Evolutionary conservation across 2,888 invertebrate species (phyloP).

Genomic region (Drosophila colorata): DNA sequence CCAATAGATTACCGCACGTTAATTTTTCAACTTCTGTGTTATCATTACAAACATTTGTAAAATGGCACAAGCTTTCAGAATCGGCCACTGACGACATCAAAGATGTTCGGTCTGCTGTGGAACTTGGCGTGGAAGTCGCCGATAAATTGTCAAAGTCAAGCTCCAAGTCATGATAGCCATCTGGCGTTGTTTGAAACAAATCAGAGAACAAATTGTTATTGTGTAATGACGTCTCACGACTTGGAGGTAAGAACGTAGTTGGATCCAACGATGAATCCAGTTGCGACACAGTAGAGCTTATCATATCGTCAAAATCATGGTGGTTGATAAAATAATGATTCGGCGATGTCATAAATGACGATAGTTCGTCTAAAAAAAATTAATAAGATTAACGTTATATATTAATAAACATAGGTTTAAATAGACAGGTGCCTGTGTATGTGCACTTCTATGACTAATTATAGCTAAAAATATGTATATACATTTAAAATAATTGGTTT

Average conservation of each 20-base stretch:
- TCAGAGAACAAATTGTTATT: constrained; percentile 48
- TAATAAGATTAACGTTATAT: neutral
- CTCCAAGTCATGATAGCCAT: constrained; percentile 41
- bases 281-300: constrained; percentile 75
- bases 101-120: constrained; percentile 34
- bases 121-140: constrained; percentile 56
- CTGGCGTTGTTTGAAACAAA: constrained; percentile 33
- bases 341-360: constrained; percentile 70
- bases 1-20: constrained; percentile 55
- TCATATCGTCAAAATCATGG: constrained; percentile 80
- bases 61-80: constrained; percentile 75
- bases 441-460: too few relatives aligned
- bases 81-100: constrained; percentile 41
- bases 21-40: constrained; percentile 70
- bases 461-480: too few relatives aligned
- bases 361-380: constrained; percentile 72
- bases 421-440: too few relatives aligned
- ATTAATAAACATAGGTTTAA: neutral
- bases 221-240: constrained; percentile 29
- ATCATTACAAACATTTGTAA: constrained; percentile 77
- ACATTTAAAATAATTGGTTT: too few relatives aligned
- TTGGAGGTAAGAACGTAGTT: constrained; percentile 49
- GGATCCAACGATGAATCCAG: constrained; percentile 74
- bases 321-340: constrained; percentile 69
- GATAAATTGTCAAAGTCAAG: constrained; percentile 53